Evolutionary conservation across 2,888 invertebrate species (phyloP), one percentile per base, ranked within the genome.

Genomic region (Phalera bucephala): DNA sequence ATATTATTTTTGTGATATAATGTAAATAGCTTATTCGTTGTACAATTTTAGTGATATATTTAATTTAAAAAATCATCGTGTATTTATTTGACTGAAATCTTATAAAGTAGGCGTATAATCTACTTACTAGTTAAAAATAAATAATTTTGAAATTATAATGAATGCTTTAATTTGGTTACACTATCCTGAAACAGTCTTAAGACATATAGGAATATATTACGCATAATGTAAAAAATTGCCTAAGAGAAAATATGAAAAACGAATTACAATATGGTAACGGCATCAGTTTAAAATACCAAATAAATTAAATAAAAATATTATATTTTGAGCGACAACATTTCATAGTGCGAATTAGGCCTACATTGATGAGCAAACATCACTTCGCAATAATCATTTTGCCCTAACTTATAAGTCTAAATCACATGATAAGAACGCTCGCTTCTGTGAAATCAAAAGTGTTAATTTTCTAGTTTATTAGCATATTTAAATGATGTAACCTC

Each of bases 61-160:
- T 88, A 85, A 86, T 87, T 88, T 83, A 83, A 74, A 52, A 52
- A 71, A 17, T 17, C 67, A 76, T 73, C 78, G 68, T 89, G 88
- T 89, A 89, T 89, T 89, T 89, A 89, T 88, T 89, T 89, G 89
- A 89, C 89, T 89, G 89, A 89, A 78, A 81, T 78, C 77, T 79
- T 83, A 76, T 76, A 82, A 78, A 81, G 83, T 88, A 86, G 85
- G 74, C 73, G 53, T 69, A 70, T 67, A 72, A 71, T 47, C 55
- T 66, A 64, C 58, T 56, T 72, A 71, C 2, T 69, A 84, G 75
- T 80, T 82, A 84, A 75, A 84, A 84, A 80, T 82, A 69, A 83
- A 86, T 70, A 72, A 79, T 78, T 19, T 75, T 77, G 56, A 79
- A 82, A 78, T 58, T 67, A 66, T 60, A 47, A 40, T 40, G 42